Conservation (phyloP, 92 coral and sea anemone species). For the Phenganax marumi region DNA sequence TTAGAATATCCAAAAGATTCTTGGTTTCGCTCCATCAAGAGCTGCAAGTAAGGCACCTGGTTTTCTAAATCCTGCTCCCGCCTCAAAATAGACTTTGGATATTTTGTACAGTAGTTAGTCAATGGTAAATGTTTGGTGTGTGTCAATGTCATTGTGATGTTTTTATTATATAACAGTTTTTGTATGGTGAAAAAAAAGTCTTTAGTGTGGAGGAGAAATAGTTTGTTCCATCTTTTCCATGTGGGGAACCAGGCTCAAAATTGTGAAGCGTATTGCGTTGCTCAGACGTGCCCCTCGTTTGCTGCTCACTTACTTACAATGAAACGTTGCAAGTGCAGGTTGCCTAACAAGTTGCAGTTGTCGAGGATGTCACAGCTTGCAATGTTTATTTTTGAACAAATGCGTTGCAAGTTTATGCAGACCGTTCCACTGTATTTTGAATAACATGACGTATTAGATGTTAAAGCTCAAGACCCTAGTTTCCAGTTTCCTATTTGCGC, state of each 20-base stretch:
- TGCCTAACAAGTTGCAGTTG: neutral
- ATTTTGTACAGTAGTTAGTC: neutral
- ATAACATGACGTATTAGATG: too few relatives aligned
- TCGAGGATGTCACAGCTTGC: neutral
- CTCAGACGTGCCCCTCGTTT: neutral
- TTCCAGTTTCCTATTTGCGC: too few relatives aligned
- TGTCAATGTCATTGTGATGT: neutral
- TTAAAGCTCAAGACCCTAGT: too few relatives aligned
- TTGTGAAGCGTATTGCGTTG: neutral
- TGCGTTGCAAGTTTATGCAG: too few relatives aligned
- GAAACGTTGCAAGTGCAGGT: neutral
- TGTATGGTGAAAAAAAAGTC: too few relatives aligned
- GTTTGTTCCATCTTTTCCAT: neutral
- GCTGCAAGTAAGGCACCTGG: conserved; percentile 98
- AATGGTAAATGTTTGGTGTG: neutral
- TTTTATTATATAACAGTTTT: neutral
- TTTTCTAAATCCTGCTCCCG: conserved; percentile 84
- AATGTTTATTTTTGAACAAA: neutral
- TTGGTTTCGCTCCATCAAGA: conserved; percentile 97
- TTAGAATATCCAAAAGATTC: conserved; percentile 88
- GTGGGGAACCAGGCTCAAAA: neutral
- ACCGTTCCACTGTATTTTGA: too few relatives aligned
- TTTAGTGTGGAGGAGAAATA: too few relatives aligned
- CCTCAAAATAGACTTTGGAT: conserved; percentile 56
- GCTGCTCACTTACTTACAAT: neutral